Evolutionary conservation across 2,888 invertebrate species (phyloP), one percentile per base, ranked within the genome.

Genomic region (Anodontia alba): DNA sequence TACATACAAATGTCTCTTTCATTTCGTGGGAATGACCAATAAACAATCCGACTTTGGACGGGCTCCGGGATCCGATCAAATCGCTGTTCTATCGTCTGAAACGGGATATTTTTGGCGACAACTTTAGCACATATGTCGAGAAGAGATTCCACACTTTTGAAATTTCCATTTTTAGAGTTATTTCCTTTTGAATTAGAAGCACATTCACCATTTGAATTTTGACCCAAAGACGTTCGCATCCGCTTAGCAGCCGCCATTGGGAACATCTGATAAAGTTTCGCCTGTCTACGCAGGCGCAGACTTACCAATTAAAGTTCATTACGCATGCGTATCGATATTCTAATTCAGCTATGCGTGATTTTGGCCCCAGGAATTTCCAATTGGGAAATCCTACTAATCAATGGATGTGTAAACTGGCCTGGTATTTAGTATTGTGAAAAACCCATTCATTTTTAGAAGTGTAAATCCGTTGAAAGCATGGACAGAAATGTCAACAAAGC

Each of bases 1-100:
- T 98, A 98, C 97, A 97, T 97, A 95, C 97, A 97, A 94, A 98
- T 97, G 95, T 97, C 97, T 93, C 97, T 96, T 95, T 97, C 97
- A 94, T 97, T 97, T 92, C 97, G 95, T 89, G 97, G 98, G 95
- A 97, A 97, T 88, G 97, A 97, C 97, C 97, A 97, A 95, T 96
- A 97, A 93, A 97, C 97, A 94, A 97, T 97, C 93, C 97, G 96
- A 90, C 97, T 96, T 95, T 97, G 97, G 94, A 97, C 97, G 88
- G 97, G 97, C 95, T 97, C 97, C 89, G 97, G 98, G 95, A 98
- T 97, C 92, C 97, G 96, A 94, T 97, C 97, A 95, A 97, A 97
- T 88, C 97, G 96, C 95, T 97, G 97, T 95, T 97, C 97, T 93
- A 98, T 97, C 91, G 97, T 96, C 94, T 97, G 97, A 95, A 97